Evolutionary conservation across 1,140 invertebrate species (phyloP).

Genomic region (Hypothenemus hampei): DNA sequence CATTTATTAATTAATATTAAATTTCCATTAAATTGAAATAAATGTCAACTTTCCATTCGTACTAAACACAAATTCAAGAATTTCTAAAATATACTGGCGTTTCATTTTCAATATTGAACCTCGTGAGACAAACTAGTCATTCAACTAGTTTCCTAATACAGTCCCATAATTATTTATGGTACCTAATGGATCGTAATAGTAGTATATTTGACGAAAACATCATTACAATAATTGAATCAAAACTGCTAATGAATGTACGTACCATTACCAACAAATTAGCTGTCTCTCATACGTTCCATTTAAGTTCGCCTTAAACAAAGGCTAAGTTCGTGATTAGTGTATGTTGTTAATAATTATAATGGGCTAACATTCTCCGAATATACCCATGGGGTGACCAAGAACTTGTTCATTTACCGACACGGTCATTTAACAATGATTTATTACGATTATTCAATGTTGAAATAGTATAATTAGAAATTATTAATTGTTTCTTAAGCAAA

Average conservation of each 20-base stretch:
- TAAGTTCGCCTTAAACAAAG: constrained; percentile 13
- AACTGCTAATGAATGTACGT: constrained; percentile 11
- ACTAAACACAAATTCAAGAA: neutral
- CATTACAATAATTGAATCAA: constrained; percentile 5
- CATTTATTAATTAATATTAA: too few relatives aligned
- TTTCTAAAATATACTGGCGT: neutral
- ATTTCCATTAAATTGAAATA: neutral
- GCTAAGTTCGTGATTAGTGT: constrained; percentile 14
- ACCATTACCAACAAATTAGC: constrained; percentile 7
- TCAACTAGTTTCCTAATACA: neutral
- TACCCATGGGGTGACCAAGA: neutral
- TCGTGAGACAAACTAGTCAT: neutral
- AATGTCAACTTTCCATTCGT: neutral
- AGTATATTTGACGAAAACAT: neutral
- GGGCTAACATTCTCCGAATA: constrained; percentile 2
- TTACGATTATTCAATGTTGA: too few relatives aligned
- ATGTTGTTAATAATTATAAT: constrained; percentile 4
- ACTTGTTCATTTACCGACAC: neutral
- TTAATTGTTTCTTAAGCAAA: too few relatives aligned
- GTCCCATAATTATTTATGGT: neutral
- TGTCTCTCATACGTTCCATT: constrained; percentile 15
- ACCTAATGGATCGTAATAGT: neutral
- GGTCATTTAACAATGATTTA: constrained; percentile 1
- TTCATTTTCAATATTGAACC: neutral
- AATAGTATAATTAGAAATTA: too few relatives aligned